Base-by-base conservation (phyloP, 2,797 vertebrate genomes). In the Sebastiscus tertius region DNA sequence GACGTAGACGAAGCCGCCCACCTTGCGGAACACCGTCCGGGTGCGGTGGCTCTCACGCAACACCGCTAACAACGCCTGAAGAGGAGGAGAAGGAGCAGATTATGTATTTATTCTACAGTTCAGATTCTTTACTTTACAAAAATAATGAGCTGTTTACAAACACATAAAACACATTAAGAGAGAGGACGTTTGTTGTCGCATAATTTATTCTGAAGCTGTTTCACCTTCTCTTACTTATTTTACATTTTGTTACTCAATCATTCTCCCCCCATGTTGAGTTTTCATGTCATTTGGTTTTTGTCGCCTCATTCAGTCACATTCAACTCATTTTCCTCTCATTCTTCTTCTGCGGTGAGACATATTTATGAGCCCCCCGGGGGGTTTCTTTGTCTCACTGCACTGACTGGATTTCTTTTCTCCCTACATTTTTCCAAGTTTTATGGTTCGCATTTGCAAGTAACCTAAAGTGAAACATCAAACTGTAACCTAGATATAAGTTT, bases 1-100 rank as follows among this genome's bases (percentile, higher is more conserved):
- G 79, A 99, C 95, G 12, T 99, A 99, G 27, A 99, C 98, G 83
- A 99, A 99, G 55, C 98, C 98, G 33, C 98, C 98, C 27, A 99
- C 98, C 88, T 99, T 99, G 39, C 98, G 96, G 85, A 99, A 99
- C 58, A 99, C 98, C 0, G 98, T 99, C 75, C 98, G 97, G 0
- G 98, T 98, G 62, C 98, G 98, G 90, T 99, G 98, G 78, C 98
- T 99, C 91, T 99, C 98, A 1, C 97, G 96, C 80, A 99, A 79
- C 54, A 99, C 98, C 0, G 95, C 94, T 14, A 99, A 87, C 31
- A 99, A 92, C 26, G 98, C 97, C 98, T 98, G 83, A n/a, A 24
- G 34, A 67, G 18, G 42, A 11, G 9, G 2, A 46, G 36, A 16
- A 6, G 2, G 29, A 22, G n/a, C 1, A 3, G 24, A 65, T 16